A percentile compares a stretch with the other conserved stretches of the same genome.
phyloP scores from a whole-genome alignment of 2,888 invertebrate species.

The Cephus nigrinus region DNA sequence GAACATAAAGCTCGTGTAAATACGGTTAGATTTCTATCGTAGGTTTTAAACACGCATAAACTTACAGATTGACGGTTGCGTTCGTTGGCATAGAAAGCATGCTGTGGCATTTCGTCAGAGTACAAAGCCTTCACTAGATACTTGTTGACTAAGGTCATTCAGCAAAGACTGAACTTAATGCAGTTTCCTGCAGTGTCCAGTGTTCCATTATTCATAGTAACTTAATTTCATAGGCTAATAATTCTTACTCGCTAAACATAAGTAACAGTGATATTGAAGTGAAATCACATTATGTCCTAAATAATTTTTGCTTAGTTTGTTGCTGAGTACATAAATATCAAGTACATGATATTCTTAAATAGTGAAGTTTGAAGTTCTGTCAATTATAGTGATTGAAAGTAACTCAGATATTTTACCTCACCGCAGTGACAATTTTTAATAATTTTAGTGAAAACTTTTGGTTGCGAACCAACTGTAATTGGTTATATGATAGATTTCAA shows the following conservation, averaged over 20 bases:
- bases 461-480: too few relatives aligned
- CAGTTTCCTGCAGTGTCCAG: not conserved
- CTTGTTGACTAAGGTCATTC: not conserved
- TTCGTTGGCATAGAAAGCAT: not conserved
- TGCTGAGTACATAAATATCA: not conserved
- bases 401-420: not conserved
- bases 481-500: too few relatives aligned
- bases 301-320: not conserved
- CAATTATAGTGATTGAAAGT: not conserved
- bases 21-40: not conserved
- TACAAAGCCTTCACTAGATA: not conserved
- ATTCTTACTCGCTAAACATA: not conserved
- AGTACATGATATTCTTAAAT: not conserved
- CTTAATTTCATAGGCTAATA: not conserved
- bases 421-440: not conserved
- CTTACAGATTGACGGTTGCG: not conserved
- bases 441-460: not conserved
- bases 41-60: not conserved
- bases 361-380: not conserved
- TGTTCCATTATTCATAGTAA: not conserved
- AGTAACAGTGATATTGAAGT: not conserved
- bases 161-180: not conserved
- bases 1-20: not conserved
- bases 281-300: not conserved
- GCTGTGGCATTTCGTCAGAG: not conserved